Base-by-base conservation (phyloP, 2,888 invertebrate species). In the Archaeoteleia sp. region DNA sequence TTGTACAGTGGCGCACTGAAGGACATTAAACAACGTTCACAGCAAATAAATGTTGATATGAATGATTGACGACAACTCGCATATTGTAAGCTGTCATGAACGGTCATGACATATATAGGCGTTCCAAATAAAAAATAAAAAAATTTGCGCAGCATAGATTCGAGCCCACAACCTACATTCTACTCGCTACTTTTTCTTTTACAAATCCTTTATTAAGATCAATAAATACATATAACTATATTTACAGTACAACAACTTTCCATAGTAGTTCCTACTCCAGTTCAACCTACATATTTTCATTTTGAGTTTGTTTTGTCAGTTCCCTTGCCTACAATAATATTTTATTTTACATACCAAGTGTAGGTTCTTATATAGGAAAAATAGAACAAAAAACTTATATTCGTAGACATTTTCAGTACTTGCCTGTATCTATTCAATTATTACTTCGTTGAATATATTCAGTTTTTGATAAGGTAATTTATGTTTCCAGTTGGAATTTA, bases 401-500 rank as follows among this genome's bases (percentile, higher is more conserved):
- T 25, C 7, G 8, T 9, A 1, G 20, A 3, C 23, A 23, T 5
- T 3, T 23, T 7, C 7, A 7, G 23, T 42, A 42, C 27, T 13
- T 4, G 12, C 9, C 9, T 42, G 3, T 23, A 14, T 3, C 5
- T 39, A n/a, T 15, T 39, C 2, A 9, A 7, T 42, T 25, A 9
- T 27, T 1, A 8, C 5, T 34, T 49, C 51, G 8, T 35, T 48
- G 17, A 66, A 66, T 2, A 66, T 53, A 30, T 46, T n/a, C 1
- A 67, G 35, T 10, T 35, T 30, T 62, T 70, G 67, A 23, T 68
- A 70, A 6, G 60, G 40, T n/a, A 70, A 17, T 60, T 68, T 70
- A 10, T 68, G 67, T 55, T 70, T 70, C 37, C 57, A 54, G 0
- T 20, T 30, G 7, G 34, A 13, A n/a, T 51, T 39, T 0, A 63